A percentile compares a stretch with the other conserved stretches of the same genome.
Conservation (phyloP, 2,888 invertebrate genomes). For the Dione juno region DNA sequence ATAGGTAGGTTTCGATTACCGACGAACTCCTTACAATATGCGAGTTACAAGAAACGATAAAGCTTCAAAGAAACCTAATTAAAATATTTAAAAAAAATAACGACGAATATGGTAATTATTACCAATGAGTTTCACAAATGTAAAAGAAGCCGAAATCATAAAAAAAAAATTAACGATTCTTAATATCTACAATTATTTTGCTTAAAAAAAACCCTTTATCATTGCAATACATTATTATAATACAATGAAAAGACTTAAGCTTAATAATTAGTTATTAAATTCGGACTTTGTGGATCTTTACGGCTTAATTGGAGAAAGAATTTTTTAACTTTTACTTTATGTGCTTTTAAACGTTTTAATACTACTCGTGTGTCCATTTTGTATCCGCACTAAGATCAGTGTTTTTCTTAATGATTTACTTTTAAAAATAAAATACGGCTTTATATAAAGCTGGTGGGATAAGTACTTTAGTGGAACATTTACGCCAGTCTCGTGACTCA, state of each 20-base stretch:
- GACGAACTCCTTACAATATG: not conserved
- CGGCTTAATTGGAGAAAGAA: constrained; percentile 18
- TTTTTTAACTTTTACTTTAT: constrained; percentile 14
- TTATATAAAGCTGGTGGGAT: not conserved
- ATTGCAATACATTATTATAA: constrained; percentile 11
- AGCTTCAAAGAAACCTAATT: constrained; percentile 4
- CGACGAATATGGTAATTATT: not conserved
- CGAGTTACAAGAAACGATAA: constrained; percentile 2
- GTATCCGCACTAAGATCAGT: not conserved
- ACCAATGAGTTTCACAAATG: not conserved
- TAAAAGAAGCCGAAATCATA: not conserved
- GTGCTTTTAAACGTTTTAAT: constrained; percentile 5
- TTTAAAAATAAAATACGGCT: not conserved
- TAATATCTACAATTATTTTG: constrained; percentile 1
- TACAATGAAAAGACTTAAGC: constrained; percentile 1
- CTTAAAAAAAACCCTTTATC: constrained; percentile 15
- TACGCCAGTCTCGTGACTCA: constrained; percentile 13
- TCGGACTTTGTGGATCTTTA: not conserved
- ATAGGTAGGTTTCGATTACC: no score
- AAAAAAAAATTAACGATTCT: constrained; percentile 15
- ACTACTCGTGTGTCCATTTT: constrained; percentile 11
- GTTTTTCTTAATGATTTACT: constrained; percentile 3
- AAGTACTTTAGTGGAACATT: constrained; percentile 2
- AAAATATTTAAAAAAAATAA: not conserved
- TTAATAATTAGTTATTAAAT: constrained; percentile 13